Conservation (phyloP, 2,888 invertebrate species). For the Epicampocera succincta region DNA sequence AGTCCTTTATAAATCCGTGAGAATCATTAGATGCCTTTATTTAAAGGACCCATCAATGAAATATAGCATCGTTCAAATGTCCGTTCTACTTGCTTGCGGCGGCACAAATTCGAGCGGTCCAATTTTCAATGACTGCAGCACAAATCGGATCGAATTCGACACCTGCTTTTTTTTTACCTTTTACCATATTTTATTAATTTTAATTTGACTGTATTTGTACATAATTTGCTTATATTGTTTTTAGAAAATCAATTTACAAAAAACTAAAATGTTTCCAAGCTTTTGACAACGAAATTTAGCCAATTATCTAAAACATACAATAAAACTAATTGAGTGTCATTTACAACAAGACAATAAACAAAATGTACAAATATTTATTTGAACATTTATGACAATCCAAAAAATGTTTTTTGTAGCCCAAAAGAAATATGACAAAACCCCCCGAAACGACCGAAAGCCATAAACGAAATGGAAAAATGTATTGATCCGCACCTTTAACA, state of each 20-base stretch:
- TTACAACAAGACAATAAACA: conserved; percentile 65
- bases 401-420: conserved; percentile 54
- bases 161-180: too few species aligned
- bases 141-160: too few species aligned
- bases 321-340: conserved; percentile 69
- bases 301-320: conserved; percentile 66
- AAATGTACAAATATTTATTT: conserved; percentile 64
- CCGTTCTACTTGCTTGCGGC: too few species aligned
- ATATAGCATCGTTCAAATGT: too few species aligned
- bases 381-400: conserved; percentile 66
- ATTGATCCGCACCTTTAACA: conserved; percentile 66
- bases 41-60: too few species aligned
- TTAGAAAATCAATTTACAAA: too few species aligned
- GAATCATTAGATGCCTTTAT: too few species aligned
- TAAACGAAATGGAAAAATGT: conserved; percentile 17
- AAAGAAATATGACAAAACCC: conserved; percentile 40
- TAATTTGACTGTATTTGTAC: not conserved
- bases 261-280: not conserved
- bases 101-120: too few species aligned
- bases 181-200: too few species aligned
- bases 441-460: conserved; percentile 23
- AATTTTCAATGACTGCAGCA: too few species aligned
- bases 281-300: conserved; percentile 54
- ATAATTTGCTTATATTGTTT: not conserved
- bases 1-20: too few species aligned